Conservation (phyloP, 2,113 vertebrate species). For the Columba livia region DNA sequence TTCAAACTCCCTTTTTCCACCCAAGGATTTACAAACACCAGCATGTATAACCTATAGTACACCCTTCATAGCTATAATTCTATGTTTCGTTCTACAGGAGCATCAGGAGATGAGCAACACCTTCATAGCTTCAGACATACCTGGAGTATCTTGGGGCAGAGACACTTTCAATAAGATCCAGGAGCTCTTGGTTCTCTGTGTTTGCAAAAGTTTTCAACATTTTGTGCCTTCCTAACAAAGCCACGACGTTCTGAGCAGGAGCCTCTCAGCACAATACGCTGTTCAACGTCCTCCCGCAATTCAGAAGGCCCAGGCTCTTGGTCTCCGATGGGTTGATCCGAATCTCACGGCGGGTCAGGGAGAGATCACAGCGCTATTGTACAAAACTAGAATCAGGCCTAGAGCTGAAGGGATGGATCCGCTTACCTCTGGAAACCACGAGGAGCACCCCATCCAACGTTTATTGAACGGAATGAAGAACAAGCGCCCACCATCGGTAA, state of each 20-base stretch:
- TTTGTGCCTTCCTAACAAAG: not conserved
- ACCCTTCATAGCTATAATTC: not conserved
- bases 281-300: not conserved
- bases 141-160: not conserved
- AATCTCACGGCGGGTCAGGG: not conserved
- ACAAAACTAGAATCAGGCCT: not conserved
- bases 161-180: not conserved
- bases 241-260: accelerated
- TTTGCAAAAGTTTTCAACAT: not conserved
- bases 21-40: not conserved
- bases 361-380: not conserved
- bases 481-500: not conserved
- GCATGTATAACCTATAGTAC: accelerated
- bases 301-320: not conserved
- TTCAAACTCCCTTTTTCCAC: not conserved
- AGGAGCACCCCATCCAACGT: not conserved
- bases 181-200: not conserved
- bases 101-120: not conserved
- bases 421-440: accelerated
- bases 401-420: not conserved
- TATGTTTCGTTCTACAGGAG: not conserved
- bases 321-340: accelerated
- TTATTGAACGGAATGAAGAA: not conserved
- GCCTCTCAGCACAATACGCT: not conserved
- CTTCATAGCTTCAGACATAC: accelerated